Conservation (phyloP, 2,888 invertebrate genomes). For the Tetramorium bicarinatum region DNA sequence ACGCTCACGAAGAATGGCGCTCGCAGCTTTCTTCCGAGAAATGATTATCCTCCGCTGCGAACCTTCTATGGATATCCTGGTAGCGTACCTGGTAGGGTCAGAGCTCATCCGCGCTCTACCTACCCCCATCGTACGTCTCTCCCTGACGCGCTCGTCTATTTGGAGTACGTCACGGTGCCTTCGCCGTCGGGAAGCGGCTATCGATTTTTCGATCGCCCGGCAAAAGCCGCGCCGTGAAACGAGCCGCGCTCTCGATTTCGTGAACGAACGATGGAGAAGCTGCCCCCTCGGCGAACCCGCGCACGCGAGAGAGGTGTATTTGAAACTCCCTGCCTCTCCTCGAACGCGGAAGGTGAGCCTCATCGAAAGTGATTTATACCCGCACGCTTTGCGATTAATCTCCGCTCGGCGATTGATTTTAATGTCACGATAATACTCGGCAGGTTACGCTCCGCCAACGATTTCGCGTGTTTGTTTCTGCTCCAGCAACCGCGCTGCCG, state of each 20-base stretch:
- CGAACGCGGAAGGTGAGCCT: conserved; percentile 57
- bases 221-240: conserved; percentile 42
- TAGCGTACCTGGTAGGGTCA: conserved; percentile 71
- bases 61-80: conserved; percentile 65
- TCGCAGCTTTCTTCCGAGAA: conserved; percentile 64
- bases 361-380: conserved; percentile 56
- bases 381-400: conserved; percentile 56
- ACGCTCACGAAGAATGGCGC: conserved; percentile 51
- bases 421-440: conserved; percentile 54
- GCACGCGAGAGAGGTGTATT: conserved; percentile 68
- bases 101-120: conserved; percentile 64
- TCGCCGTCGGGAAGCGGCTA: conserved; percentile 62
- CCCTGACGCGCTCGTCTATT: conserved; percentile 54
- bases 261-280: conserved; percentile 42
- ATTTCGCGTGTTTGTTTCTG: conserved; percentile 55
- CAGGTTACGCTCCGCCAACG: conserved; percentile 42
- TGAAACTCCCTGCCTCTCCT: conserved; percentile 49
- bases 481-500: conserved; percentile 26
- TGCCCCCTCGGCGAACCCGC: conserved; percentile 58
- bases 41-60: conserved; percentile 61
- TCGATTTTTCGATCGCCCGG: conserved; percentile 65
- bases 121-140: conserved; percentile 11
- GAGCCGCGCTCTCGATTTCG: conserved; percentile 52
- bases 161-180: conserved; percentile 63
- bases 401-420: conserved; percentile 51